Base-by-base conservation (phyloP, 1,140 invertebrate species). In the Bombus consobrinus region DNA sequence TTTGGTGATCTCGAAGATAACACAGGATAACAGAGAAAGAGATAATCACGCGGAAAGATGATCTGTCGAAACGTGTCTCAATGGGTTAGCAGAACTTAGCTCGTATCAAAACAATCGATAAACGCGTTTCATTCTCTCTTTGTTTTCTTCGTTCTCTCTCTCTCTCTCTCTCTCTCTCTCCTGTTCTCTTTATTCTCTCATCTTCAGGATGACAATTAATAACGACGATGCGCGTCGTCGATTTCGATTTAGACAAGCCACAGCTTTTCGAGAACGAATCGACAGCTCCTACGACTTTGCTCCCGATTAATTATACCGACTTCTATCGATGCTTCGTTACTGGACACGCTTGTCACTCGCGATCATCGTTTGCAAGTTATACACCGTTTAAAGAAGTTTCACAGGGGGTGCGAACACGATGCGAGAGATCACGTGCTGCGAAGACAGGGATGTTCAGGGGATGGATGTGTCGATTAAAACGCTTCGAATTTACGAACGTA, bases 261-360 rank as follows among this genome's bases (percentile, higher is more conserved):
- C 18, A 53, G 47, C 39, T 75, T 75, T 69, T 64, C 73, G 64
- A 73, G 72, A 66, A 34, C n/a, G 47, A 53, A 76, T 64, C 66
- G 34, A 66, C 47, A 37, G 59, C 76, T 53, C n/a, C 47, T 39
- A 64, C n/a, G 47, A 62, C 34, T 81, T 72, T 32, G 34, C 15
- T 82, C 32, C 25, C 43, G 43, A 89, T 89, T 88, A 86, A 89
- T 89, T 86, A 89, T 73, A 75, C 72, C 25, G 28, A 59, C 79
- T 64, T n/a, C 18, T 37, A 47, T 84, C 39, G 37, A 79, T 3
- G 76, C 5, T 28, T 22, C n/a, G 47, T 2, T 22, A 9, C 5
- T 34, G 69, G 3, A 64, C 76, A 43, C 53, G 39, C 43, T 25
- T 75, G 74, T 85, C 83, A 18, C 6, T 75, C 59, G 25, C 9